Conservation (phyloP, 2,797 vertebrate genomes). For the Falco peregrinus region DNA sequence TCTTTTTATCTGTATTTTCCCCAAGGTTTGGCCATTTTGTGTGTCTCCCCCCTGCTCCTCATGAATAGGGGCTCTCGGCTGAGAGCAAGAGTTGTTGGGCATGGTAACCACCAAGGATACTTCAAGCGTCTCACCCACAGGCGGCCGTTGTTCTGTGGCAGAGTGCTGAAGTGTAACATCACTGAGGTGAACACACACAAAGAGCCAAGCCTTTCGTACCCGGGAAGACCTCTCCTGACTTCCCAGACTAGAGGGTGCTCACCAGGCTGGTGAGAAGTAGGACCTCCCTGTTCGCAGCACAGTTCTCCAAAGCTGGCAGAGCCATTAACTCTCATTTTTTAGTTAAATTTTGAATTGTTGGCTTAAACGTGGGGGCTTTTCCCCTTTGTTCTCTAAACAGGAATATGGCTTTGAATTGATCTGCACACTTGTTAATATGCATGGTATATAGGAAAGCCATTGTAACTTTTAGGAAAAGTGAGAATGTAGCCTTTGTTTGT, state of each 20-base stretch:
- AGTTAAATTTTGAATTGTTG: not conserved
- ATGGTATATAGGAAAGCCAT: not conserved
- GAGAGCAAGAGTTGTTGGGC: not conserved
- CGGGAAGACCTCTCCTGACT: not conserved
- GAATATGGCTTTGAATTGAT: slow-evolving; percentile 20
- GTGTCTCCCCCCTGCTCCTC: not conserved
- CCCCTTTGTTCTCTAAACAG: not conserved
- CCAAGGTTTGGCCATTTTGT: not conserved
- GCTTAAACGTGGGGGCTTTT: not conserved
- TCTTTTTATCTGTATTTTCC: slow-evolving; percentile 12
- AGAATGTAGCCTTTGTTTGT: not conserved
- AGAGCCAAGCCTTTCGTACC: not conserved
- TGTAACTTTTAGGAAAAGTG: not conserved
- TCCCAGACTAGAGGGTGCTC: not conserved
- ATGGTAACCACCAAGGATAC: not conserved
- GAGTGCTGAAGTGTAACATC: not conserved
- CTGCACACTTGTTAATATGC: not conserved
- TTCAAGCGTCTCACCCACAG: accelerated
- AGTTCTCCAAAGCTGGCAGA: not conserved
- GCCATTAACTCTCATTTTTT: not conserved
- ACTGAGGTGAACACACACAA: not conserved
- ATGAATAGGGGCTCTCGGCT: not conserved
- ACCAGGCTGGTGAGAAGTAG: not conserved
- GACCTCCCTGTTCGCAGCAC: not conserved
- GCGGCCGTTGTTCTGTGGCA: accelerated